Percentiles rank a stretch among this genome's conserved stretches.
Evolutionary conservation across 2,113 vertebrate species (phyloP).

Genomic region (Etia nguti): DNA sequence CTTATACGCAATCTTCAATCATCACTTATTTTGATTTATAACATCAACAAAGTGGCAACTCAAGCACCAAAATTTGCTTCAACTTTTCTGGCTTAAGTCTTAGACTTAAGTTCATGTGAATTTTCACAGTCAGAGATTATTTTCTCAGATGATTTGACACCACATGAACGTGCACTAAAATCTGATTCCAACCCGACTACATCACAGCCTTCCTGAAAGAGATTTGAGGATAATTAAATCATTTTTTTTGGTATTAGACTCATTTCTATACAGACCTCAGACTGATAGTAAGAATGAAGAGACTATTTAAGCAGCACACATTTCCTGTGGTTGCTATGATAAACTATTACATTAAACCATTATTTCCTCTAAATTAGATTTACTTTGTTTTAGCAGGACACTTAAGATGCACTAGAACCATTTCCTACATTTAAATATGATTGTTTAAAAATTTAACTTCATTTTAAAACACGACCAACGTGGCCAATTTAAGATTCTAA

Average conservation of each 20-base stretch:
- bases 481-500: neutral
- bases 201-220: neutral
- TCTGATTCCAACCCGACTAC: neutral
- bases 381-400: neutral
- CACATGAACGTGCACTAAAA: neutral
- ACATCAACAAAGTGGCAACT: neutral
- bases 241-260: neutral
- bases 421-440: neutral
- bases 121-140: neutral
- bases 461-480: neutral
- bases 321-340: neutral
- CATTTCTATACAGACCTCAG: neutral
- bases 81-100: neutral
- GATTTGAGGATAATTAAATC: neutral
- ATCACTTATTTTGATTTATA: neutral
- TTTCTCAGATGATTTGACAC: neutral
- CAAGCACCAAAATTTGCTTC: neutral
- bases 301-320: neutral
- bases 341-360: neutral
- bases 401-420: neutral
- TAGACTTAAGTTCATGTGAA: neutral
- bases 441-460: neutral
- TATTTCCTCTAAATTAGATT: neutral
- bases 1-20: neutral
- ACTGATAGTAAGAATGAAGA: neutral